Conservation (phyloP, 2,888 invertebrate species). For the Micropterix aruncella region DNA sequence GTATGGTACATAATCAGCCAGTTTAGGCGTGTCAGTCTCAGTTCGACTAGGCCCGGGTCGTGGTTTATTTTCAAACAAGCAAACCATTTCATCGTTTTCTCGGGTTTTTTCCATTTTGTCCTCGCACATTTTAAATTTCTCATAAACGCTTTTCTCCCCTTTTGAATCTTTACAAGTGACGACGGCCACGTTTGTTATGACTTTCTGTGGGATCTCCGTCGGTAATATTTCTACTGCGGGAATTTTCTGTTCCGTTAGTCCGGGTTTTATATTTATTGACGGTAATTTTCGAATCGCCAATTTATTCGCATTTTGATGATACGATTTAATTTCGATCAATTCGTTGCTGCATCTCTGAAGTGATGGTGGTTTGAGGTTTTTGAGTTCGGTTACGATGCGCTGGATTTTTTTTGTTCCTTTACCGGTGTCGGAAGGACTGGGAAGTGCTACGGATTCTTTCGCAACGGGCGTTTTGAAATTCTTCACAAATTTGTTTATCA, state of each 20-base stretch:
- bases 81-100: neutral
- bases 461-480: slow-evolving; percentile 4
- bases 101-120: neutral
- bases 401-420: neutral
- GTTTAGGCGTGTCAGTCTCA: slow-evolving; percentile 1
- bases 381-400: slow-evolving; percentile 23
- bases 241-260: slow-evolving; percentile 34
- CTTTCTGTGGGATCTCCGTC: slow-evolving; percentile 13
- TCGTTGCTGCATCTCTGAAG: slow-evolving; percentile 17
- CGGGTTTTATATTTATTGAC: slow-evolving; percentile 34
- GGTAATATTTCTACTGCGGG: slow-evolving; percentile 35
- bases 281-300: slow-evolving; percentile 35
- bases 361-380: slow-evolving; percentile 17
- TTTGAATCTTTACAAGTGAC: neutral
- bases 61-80: slow-evolving; percentile 4
- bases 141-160: neutral
- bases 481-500: neutral
- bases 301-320: slow-evolving; percentile 16
- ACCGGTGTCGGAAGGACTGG: neutral
- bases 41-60: neutral
- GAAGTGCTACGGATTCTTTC: neutral
- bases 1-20: slow-evolving; percentile 37
- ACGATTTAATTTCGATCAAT: slow-evolving; percentile 26
- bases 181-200: neutral
- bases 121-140: neutral